Evolutionary conservation across 2,888 invertebrate species (phyloP), one percentile per base, ranked within the genome.

Genomic region (Margaritifera margaritifera): DNA sequence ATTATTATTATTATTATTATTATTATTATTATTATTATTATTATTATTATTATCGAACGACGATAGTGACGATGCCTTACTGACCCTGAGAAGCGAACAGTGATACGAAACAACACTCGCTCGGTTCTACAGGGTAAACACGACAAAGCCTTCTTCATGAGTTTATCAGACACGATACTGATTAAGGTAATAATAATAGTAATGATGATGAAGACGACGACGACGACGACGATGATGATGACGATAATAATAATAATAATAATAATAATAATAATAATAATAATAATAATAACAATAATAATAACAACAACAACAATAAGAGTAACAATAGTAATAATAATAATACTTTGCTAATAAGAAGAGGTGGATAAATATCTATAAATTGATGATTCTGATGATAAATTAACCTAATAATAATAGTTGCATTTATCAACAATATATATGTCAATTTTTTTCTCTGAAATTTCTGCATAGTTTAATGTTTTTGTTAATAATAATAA

Each of bases 81-180:
- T 78, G 71, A 84, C 86, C 87, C 87, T 81, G 80, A 84, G 84
- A 85, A 85, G 74, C 82, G 86, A 86, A 81, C 82, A 79, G 87
- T 86, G 85, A 67, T 59, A 31, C 54, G 11, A 62, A 53, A 55
- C 62, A 57, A 66, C 85, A 86, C 87, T 83, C 84, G 86, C 87
- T 87, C 87, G 87, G 86, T 86, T 86, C 86, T 83, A 85, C 87
- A 87, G 87, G 87, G 87, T 87, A 87, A 84, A 85, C 68, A 80
- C 71, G 81, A 64, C 78, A 78, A 65, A 66, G 76, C 51, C 31
- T 60, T 59, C 53, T 18, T 25, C 0, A 42, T 0, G 42, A 42
- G 6, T 22, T 51, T 62, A 52, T 51, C 52, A 52, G 52, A 5
- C 51, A 62, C 5, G 62, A 55, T 64, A 31, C 24, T 55, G 64